A percentile compares a stretch with the other conserved stretches of the same genome.
phyloP scores from a whole-genome alignment of 64 coral and sea anemone genomes.

The Pachyseris speciosa region DNA sequence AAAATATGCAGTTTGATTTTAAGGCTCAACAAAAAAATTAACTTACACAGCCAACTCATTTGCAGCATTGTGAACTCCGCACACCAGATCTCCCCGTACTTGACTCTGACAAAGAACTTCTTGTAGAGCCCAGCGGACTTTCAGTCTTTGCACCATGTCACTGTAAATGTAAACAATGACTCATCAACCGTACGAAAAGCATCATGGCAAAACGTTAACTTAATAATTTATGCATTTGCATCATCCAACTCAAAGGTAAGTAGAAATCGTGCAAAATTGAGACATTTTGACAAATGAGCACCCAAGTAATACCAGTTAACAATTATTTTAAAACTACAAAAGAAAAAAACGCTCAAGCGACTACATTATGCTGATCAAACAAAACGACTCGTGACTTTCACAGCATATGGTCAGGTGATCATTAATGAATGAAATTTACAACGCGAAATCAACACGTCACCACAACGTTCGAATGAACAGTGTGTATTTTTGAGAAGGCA shows the following conservation, averaged over 20 bases:
- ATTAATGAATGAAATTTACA: not conserved
- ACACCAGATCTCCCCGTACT: slow-evolving; percentile 30
- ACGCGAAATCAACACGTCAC: not conserved
- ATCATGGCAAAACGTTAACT: not conserved
- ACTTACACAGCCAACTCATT: slow-evolving; percentile 65
- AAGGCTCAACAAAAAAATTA: too few relatives aligned
- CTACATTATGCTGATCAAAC: not conserved
- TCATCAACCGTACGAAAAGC: not conserved
- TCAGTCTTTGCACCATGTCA: slow-evolving; percentile 21
- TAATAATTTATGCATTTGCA: not conserved
- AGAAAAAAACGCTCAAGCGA: not conserved
- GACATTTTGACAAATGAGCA: not conserved
- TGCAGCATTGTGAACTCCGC: slow-evolving; percentile 43
- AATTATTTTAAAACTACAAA: not conserved
- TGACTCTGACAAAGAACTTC: slow-evolving; percentile 28
- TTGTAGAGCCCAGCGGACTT: slow-evolving; percentile 36
- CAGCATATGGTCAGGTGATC: not conserved
- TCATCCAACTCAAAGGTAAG: not conserved
- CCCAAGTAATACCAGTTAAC: not conserved
- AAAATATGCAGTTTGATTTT: too few relatives aligned
- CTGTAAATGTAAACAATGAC: not conserved
- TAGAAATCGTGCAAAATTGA: not conserved
- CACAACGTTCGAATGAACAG: not conserved
- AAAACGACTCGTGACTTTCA: not conserved
- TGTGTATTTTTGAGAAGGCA: too few relatives aligned